These are phyloP conservation scores for Crocuta crocuta DNA, from an alignment of 2,113 vertebrate species.

Conservation along the genomic window DNA sequence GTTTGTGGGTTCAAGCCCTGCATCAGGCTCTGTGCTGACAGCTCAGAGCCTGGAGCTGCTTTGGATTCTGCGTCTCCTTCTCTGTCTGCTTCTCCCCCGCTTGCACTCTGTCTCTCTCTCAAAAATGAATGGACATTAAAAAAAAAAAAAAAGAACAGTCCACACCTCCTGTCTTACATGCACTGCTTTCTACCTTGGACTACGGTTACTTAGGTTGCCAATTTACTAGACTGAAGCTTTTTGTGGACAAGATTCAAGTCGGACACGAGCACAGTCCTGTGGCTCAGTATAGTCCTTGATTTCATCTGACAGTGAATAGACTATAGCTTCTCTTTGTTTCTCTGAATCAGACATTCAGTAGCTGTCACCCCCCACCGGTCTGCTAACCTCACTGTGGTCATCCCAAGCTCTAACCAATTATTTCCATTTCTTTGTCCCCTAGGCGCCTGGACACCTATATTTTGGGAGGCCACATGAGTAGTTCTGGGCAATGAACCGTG, in stretches of 20 bases:
- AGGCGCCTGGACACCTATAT: background rate
- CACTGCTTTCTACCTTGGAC: background rate
- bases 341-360: background rate
- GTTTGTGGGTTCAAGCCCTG: no score
- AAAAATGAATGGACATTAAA: no score
- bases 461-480: background rate
- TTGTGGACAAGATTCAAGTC: background rate
- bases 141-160: no score
- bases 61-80: no score
- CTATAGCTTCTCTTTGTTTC: background rate
- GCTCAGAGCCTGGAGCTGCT: no score
- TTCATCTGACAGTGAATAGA: background rate
- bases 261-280: background rate
- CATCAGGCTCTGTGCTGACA: no score
- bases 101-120: no score
- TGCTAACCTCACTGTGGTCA: background rate
- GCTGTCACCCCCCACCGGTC: background rate
- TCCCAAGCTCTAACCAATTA: background rate
- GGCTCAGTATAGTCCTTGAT: background rate
- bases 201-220: background rate
- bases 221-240: background rate
- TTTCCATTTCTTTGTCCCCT: background rate
- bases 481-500: background rate
- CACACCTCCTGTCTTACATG: background rate
- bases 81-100: no score